Evolutionary conservation across 2,797 vertebrate species (phyloP).

Genomic region (Neosilurus mollespiculum): DNA sequence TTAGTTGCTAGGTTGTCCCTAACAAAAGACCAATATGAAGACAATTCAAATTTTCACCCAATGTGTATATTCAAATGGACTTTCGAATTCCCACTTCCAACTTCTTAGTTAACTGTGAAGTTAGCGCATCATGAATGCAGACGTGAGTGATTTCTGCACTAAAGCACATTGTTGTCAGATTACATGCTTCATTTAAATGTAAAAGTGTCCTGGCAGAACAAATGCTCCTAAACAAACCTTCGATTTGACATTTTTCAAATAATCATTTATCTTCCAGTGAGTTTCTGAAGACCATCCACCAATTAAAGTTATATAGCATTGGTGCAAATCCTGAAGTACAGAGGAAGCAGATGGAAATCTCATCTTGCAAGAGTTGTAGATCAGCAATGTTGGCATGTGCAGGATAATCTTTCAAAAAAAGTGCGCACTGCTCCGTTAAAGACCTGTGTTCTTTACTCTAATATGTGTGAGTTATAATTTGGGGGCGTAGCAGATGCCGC

Average conservation of each 20-base stretch:
- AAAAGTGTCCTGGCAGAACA: slow-evolving; percentile 19
- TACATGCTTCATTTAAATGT: slow-evolving; percentile 28
- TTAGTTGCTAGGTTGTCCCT: too few relatives aligned
- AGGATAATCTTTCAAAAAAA: slow-evolving; percentile 21
- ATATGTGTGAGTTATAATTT: slow-evolving; percentile 41
- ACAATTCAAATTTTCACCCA: too few relatives aligned
- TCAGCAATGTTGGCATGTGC: slow-evolving; percentile 22
- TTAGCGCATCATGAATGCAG: not conserved
- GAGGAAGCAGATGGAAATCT: slow-evolving; percentile 41
- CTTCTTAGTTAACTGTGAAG: not conserved
- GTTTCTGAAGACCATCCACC: slow-evolving; percentile 6
- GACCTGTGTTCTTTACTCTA: slow-evolving; percentile 14
- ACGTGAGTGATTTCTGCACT: not conserved
- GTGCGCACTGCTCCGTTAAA: slow-evolving; percentile 13
- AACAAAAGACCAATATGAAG: not conserved
- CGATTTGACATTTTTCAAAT: slow-evolving; percentile 18
- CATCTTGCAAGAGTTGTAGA: slow-evolving; percentile 14
- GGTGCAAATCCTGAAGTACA: not conserved
- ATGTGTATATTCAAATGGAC: not conserved
- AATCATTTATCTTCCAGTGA: slow-evolving; percentile 8
- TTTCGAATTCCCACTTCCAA: not conserved
- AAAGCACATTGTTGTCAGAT: slow-evolving; percentile 14
- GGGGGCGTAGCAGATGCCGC: slow-evolving; percentile 37
- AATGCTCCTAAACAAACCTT: not conserved
- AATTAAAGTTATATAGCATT: slow-evolving; percentile 1